Percentiles rank a stretch among this genome's conserved stretches.
phyloP scores from a whole-genome alignment of 2,888 invertebrate species.

The Eremobia ochroleuca region DNA sequence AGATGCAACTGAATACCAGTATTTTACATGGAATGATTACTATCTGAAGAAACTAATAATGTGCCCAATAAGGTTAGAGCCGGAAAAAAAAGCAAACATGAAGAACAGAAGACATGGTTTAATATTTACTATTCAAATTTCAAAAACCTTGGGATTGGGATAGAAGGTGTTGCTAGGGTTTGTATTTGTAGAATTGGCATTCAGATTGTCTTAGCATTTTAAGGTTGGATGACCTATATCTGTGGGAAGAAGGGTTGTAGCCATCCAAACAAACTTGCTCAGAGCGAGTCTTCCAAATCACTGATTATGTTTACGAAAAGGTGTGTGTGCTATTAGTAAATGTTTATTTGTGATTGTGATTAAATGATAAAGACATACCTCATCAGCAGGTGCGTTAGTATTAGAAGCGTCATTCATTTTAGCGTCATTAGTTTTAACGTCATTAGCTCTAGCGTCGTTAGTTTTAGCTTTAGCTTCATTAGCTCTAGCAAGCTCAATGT shows the following conservation, averaged over 20 bases:
- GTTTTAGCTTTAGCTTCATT: conserved; percentile 69
- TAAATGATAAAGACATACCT: conserved; percentile 66
- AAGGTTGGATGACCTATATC: no score
- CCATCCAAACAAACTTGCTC: background rate
- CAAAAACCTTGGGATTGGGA: no score
- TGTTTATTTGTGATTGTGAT: background rate
- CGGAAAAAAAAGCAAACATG: no score
- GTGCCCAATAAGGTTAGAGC: background rate
- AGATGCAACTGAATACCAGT: background rate
- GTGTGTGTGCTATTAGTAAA: background rate
- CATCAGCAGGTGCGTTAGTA: conserved; percentile 77
- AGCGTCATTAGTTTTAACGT: conserved; percentile 78
- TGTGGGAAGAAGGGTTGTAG: no score
- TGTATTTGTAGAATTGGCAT: no score
- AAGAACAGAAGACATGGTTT: no score
- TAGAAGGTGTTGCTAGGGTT: no score
- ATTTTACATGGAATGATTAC: background rate
- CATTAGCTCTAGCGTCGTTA: conserved; percentile 77
- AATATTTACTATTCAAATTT: no score
- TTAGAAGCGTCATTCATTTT: conserved; percentile 75
- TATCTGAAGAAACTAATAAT: background rate
- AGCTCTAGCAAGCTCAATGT: conserved; percentile 80
- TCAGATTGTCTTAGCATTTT: no score
- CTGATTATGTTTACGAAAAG: background rate
- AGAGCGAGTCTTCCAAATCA: background rate